These are phyloP conservation scores for Caracal caracal DNA, from an alignment of 2,113 vertebrate species.

Conservation along the genomic window DNA sequence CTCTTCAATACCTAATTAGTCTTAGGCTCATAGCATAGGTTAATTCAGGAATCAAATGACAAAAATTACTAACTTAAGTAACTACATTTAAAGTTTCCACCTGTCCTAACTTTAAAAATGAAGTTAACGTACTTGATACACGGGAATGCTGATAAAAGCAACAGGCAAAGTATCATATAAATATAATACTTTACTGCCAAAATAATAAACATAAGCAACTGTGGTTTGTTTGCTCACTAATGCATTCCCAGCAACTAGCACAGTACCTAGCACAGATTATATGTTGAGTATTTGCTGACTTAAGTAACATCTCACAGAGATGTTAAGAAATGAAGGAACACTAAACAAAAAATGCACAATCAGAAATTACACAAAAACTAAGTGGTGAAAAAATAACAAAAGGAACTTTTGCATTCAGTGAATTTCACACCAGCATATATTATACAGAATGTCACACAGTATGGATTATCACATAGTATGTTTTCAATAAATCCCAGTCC, in stretches of 20 bases:
- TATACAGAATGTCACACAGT: neutral
- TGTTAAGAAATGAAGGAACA: neutral
- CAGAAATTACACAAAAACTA: neutral
- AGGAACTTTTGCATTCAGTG: neutral
- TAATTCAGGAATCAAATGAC: neutral
- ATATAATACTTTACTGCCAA: neutral
- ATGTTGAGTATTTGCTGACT: neutral
- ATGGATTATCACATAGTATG: neutral
- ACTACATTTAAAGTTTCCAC: neutral
- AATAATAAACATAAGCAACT: neutral
- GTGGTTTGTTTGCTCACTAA: neutral
- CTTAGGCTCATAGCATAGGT: neutral
- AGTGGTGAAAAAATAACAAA: neutral
- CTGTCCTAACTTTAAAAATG: neutral
- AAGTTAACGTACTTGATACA: neutral
- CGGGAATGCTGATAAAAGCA: neutral
- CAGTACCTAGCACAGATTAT: neutral
- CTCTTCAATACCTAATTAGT: neutral
- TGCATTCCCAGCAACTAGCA: neutral
- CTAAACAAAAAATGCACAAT: neutral
- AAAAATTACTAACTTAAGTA: neutral
- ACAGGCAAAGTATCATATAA: neutral
- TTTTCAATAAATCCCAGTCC: neutral
- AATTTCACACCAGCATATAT: neutral
- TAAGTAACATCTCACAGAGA: neutral